A percentile compares a stretch with the other conserved stretches of the same genome.
Conservation (phyloP, 2,113 vertebrate genomes). For the Coptodon bakossiorum region DNA sequence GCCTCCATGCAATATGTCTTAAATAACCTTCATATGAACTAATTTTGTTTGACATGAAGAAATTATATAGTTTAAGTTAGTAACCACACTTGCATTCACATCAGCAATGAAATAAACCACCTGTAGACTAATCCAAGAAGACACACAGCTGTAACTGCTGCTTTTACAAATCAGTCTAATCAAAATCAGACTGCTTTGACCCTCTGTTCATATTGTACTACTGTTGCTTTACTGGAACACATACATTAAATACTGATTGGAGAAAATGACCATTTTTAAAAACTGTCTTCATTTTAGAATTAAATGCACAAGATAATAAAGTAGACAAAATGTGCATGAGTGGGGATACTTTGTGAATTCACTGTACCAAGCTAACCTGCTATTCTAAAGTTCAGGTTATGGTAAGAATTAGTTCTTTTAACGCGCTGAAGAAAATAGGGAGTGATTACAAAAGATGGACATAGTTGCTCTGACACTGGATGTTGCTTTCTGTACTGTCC, state of each 20-base stretch:
- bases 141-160: neutral
- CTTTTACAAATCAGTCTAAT: neutral
- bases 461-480: neutral
- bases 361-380: neutral
- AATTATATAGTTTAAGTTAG: neutral
- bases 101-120: neutral
- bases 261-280: neutral
- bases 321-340: neutral
- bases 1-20: neutral
- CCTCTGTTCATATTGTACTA: neutral
- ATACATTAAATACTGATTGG: neutral
- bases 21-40: neutral
- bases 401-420: neutral
- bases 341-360: neutral
- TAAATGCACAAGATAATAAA: neutral
- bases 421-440: neutral
- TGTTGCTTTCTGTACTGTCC: neutral
- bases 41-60: neutral
- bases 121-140: neutral
- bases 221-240: neutral
- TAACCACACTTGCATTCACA: neutral
- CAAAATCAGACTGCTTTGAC: neutral
- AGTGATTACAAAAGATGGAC: neutral
- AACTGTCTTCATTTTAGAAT: neutral
- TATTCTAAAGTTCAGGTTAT: neutral